These are phyloP conservation scores for Salvator merianae DNA, from an alignment of 2,113 vertebrate genomes.

Conservation along the genomic window DNA sequence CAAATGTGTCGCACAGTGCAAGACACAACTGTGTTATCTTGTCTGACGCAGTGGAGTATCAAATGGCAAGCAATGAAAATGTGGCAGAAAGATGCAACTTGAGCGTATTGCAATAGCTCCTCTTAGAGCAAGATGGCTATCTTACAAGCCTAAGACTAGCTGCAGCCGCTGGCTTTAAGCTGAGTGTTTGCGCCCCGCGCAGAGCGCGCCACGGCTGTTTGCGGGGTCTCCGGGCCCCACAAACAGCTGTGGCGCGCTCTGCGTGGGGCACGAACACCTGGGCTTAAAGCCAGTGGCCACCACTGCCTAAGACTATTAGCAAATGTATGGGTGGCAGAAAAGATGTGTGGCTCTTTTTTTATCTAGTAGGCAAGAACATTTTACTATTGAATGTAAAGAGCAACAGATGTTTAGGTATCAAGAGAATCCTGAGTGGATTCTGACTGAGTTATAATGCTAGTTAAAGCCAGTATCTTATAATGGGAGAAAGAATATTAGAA, in stretches of 20 bases:
- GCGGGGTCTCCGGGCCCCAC: no score
- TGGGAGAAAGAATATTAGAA: not conserved
- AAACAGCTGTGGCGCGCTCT: no score
- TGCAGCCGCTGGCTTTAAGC: no score
- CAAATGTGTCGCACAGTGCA: not conserved
- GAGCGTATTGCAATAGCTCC: not conserved
- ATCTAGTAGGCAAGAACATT: not conserved
- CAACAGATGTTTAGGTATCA: not conserved
- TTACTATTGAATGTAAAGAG: not conserved
- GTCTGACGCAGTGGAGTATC: not conserved
- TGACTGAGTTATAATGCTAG: not conserved
- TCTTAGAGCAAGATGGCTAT: not conserved
- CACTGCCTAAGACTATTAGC: not conserved
- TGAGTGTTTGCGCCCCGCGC: no score
- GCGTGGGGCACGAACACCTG: no score
- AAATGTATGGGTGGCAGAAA: not conserved
- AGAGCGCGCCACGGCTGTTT: no score
- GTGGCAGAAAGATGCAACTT: not conserved
- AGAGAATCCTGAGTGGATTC: not conserved
- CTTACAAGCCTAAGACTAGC: no score
- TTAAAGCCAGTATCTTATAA: not conserved
- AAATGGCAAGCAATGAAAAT: not conserved
- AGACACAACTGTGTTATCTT: not conserved
- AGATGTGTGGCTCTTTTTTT: not conserved
- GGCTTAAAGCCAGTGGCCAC: no score